Evolutionary conservation across 2,113 vertebrate genomes (phyloP), one percentile per base, ranked within the genome.

Genomic region (Epinephelus moara): DNA sequence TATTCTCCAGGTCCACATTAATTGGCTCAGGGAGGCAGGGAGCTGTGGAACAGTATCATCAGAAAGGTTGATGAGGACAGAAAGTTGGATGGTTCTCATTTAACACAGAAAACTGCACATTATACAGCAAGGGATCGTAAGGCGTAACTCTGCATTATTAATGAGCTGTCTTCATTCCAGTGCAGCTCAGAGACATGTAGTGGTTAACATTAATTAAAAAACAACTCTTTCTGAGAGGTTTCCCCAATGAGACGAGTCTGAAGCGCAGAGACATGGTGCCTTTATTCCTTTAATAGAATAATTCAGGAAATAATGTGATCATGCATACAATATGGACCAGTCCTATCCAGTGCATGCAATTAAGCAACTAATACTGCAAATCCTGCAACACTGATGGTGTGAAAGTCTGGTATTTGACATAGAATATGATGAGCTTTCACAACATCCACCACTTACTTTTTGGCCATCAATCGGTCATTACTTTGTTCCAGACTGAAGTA

Each of bases 21-120:
- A 96, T 95, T 95, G 94, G 94, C 95, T 93, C 61, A 6, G 84
- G 92, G 92, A 91, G 91, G 85, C 84, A 90, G 88, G 86, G 81
- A 91, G 70, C 87, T 70, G 72, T 81, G 90, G 88, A 93, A 93
- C 81, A 85, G 85, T 77, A 86, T 85, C 89, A 88, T 93, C 91
- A 85, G 90, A 93, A 94, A 93, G 92, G 93, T 91, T 94, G 95
- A 95, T 82, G 88, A 94, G 93, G 94, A 95, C 86, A 86, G 89
- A 93, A 91, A 93, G 88, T 92, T 86, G 72, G 88, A 91, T 87
- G 86, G 88, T 89, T 85, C 92, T 94, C 86, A 85, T 94, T 94
- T 93, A 95, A 91, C 82, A 79, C 63, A 69, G 84, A 94, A 92
- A 94, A 90, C 78, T 78, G 61, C 69, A 71, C 82, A 85, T 94